Base-by-base conservation (phyloP, 2,113 vertebrate species). In the Notiomystis cincta region DNA sequence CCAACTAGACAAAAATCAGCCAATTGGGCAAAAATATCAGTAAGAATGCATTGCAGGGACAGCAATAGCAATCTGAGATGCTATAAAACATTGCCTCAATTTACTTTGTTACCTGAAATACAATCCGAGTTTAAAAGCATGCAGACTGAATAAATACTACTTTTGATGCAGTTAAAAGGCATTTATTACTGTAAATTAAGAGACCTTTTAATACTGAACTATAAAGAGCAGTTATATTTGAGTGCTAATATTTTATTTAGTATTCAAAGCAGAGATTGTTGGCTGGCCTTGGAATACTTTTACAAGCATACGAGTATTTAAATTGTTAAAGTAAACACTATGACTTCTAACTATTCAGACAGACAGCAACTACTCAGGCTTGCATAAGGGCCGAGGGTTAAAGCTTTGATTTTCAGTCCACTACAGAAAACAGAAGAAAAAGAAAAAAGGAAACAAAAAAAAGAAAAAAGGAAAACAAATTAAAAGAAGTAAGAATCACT, bases 111-210 rank as follows among this genome's bases (percentile, higher is more conserved):
- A 82, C 81, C 83, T 94, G 94, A 95, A 97, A 97, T 95, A 96
- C 95, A 96, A 96, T 96, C 82, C 56, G 53, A 77, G 67, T 84
- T 97, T 95, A 91, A 94, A 94, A 97, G 88, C 96, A 98, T 96
- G 96, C 95, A 97, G 94, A 91, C 53, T 96, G 65, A 94, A 60
- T 48, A 89, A 84, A 35, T 45, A 75, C 81, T 97, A 97, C n/a
- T 78, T 90, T 50, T 60, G 66, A 77, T 90, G 95, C 73, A 91
- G 86, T 96, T 89, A 88, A 93, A 83, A 85, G 90, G 66, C 57
- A 89, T 33, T 57, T 56, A 54, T 69, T 84, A 95, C 45, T 94
- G 33, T 47, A 88, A 81, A 62, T 91, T 95, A 89, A 86, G 76
- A 94, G 65, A 94, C 21, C 48, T 87, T 91, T 90, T 87, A 95